These are phyloP conservation scores for Agrochola macilenta DNA, from an alignment of 2,888 invertebrate species.

Conservation along the genomic window DNA sequence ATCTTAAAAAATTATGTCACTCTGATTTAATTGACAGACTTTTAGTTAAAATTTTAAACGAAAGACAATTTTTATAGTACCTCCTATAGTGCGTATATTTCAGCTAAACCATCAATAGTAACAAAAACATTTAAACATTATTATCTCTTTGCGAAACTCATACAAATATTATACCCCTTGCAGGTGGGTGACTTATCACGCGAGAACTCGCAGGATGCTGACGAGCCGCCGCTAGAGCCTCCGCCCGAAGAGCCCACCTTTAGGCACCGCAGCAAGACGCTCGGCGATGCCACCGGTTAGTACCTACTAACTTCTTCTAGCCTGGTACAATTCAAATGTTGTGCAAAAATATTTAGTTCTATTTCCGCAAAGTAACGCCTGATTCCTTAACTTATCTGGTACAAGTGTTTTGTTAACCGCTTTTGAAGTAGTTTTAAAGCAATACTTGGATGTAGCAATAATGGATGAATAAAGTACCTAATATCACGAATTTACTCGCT, in stretches of 20 bases:
- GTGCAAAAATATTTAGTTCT: not conserved
- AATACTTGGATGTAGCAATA: not conserved
- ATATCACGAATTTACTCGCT: no score
- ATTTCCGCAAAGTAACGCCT: not conserved
- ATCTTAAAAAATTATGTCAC: not conserved
- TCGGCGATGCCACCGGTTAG: slow-evolving; percentile 95
- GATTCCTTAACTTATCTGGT: not conserved
- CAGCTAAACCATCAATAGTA: not conserved
- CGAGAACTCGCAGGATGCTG: slow-evolving; percentile 93
- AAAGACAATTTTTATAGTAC: not conserved
- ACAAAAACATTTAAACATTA: not conserved
- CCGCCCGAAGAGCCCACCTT: slow-evolving; percentile 89
- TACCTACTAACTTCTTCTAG: slow-evolving; percentile 5
- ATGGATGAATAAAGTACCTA: not conserved
- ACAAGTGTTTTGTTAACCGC: not conserved
- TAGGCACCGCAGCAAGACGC: slow-evolving; percentile 97
- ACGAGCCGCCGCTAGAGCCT: slow-evolving; percentile 84
- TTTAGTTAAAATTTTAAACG: not conserved
- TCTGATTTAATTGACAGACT: not conserved
- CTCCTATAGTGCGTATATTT: not conserved
- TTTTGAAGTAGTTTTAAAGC: not conserved
- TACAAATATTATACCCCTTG: slow-evolving; percentile 28
- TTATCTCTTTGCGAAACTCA: slow-evolving; percentile 2
- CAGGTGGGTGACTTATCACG: slow-evolving; percentile 93
- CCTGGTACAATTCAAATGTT: not conserved